These are phyloP conservation scores for Tetropium fuscum DNA, from an alignment of 2,888 invertebrate genomes.

Conservation along the genomic window DNA sequence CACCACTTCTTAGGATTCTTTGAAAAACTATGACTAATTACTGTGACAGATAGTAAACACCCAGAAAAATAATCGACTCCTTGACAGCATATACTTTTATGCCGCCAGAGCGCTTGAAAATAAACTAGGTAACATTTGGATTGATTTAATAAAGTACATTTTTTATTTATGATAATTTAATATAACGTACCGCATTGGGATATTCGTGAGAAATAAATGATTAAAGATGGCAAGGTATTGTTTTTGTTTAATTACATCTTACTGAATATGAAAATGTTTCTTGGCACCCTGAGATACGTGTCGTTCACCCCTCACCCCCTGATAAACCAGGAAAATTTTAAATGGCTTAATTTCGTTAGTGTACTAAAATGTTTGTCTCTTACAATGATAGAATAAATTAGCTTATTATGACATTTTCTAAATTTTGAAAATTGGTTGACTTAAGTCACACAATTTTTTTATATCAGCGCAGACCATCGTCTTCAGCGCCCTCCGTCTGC, in stretches of 20 bases:
- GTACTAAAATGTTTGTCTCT: neutral
- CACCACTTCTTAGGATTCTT: conserved; percentile 31
- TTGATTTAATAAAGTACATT: too few relatives aligned
- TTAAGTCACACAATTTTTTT: too few relatives aligned
- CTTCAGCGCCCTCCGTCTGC: too few relatives aligned
- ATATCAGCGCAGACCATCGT: too few relatives aligned
- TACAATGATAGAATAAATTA: neutral
- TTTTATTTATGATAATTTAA: too few relatives aligned
- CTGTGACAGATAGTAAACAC: conserved; percentile 23
- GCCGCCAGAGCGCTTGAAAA: too few relatives aligned
- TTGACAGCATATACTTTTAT: too few relatives aligned
- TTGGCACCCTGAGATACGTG: neutral
- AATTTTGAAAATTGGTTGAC: neutral
- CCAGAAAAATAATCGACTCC: conserved; percentile 11
- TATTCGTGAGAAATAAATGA: too few relatives aligned
- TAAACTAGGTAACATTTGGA: too few relatives aligned
- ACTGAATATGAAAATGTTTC: neutral
- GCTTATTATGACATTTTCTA: neutral
- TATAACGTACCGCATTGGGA: neutral
- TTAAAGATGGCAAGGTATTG: neutral
- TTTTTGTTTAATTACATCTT: neutral
- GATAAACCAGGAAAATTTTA: neutral
- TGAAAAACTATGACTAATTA: conserved; percentile 31
- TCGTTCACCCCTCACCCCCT: neutral
- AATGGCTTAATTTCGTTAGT: neutral